Conservation (phyloP, 2,113 vertebrate species). For the Cichladusa arquata region DNA sequence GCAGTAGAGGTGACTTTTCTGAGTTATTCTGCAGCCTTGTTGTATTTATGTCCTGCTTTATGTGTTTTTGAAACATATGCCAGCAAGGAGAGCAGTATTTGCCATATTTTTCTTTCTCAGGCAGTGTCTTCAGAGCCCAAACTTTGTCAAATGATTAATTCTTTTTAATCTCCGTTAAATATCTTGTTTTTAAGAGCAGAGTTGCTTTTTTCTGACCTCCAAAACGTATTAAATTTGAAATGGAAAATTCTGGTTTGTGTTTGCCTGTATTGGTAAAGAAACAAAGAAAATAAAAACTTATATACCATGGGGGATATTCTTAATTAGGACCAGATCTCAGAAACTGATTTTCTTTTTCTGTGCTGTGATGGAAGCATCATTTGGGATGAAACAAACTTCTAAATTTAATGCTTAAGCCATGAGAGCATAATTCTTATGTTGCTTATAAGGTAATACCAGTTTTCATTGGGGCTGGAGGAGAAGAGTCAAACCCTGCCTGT, state of each 20-base stretch:
- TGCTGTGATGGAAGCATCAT: background rate
- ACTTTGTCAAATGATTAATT: background rate
- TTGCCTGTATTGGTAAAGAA: background rate
- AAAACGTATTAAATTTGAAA: background rate
- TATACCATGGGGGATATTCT: fast-evolving
- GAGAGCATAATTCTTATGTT: background rate
- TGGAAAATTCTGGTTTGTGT: background rate
- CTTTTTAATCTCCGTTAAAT: background rate
- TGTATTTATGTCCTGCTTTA: background rate
- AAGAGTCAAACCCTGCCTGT: background rate
- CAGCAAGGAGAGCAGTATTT: background rate
- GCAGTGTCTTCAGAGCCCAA: background rate
- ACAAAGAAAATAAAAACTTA: background rate
- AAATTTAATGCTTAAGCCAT: background rate
- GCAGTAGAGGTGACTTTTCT: background rate
- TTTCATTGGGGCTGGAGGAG: background rate
- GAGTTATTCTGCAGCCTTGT: background rate
- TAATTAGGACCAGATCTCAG: background rate
- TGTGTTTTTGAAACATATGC: background rate
- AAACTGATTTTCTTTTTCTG: background rate
- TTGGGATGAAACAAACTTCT: background rate
- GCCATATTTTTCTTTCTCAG: background rate
- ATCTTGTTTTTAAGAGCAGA: background rate
- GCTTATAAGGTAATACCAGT: background rate
- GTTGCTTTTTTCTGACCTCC: background rate